Evolutionary conservation across 2,888 invertebrate species (phyloP).

Genomic region (Ptychoptera albimana): DNA sequence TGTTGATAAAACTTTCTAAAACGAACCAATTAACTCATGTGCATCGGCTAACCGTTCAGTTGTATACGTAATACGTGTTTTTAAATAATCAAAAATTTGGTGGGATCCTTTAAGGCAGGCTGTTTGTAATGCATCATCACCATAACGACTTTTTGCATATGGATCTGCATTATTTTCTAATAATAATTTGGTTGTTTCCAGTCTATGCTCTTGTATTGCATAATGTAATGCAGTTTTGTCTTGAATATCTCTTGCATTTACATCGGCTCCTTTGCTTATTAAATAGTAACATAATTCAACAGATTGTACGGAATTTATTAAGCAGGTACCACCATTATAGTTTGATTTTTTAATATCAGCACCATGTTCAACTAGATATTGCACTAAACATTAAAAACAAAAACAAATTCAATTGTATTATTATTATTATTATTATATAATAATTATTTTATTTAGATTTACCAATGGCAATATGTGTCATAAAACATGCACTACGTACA

Average conservation of each 20-base stretch:
- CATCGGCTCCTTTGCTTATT: constrained; percentile 61
- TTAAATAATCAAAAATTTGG: constrained; percentile 53
- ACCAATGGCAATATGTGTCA: constrained; percentile 67
- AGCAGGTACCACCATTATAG: constrained; percentile 82
- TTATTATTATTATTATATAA: too few species aligned
- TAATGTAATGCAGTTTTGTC: constrained; percentile 86
- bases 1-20: not conserved
- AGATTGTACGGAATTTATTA: constrained; percentile 86
- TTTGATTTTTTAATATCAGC: constrained; percentile 75
- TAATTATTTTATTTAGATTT: constrained; percentile 4
- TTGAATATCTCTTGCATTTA: constrained; percentile 78
- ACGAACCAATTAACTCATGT: constrained; percentile 60
- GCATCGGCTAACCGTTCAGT: constrained; percentile 64
- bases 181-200: constrained; percentile 69
- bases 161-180: constrained; percentile 69
- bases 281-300: constrained; percentile 64
- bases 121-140: constrained; percentile 79
- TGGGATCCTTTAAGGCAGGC: constrained; percentile 68
- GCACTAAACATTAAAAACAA: constrained; percentile 36
- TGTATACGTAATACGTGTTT: constrained; percentile 42
- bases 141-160: constrained; percentile 55
- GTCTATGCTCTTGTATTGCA: constrained; percentile 71
- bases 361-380: constrained; percentile 56
- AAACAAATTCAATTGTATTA: not conserved
- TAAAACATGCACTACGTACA: constrained; percentile 82